These are phyloP conservation scores for Thalassarche chlororhynchos DNA, from an alignment of 2,113 vertebrate species.

Conservation along the genomic window DNA sequence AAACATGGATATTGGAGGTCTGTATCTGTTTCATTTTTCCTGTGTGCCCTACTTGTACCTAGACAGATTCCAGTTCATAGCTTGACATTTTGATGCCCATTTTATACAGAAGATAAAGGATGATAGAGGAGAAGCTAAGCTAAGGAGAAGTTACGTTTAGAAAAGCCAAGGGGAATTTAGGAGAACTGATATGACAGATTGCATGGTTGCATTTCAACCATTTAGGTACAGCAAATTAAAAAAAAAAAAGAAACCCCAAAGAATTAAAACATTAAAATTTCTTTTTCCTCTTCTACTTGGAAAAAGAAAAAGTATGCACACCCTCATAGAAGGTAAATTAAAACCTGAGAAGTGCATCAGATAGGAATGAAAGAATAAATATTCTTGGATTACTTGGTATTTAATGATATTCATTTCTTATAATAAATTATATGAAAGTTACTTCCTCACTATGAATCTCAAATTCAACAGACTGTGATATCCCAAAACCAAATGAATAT, in stretches of 20 bases:
- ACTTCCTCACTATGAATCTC: background rate
- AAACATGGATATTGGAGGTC: background rate
- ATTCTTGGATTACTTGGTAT: background rate
- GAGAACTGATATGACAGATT: background rate
- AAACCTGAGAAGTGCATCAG: background rate
- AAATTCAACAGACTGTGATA: background rate
- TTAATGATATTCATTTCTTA: background rate
- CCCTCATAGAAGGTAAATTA: background rate
- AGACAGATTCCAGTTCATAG: background rate
- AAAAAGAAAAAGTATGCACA: background rate
- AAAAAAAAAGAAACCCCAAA: background rate
- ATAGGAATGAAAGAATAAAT: background rate
- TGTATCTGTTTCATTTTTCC: background rate
- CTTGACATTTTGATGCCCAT: background rate
- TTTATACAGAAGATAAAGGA: background rate
- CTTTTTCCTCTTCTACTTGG: background rate
- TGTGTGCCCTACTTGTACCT: background rate
- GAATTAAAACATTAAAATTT: background rate
- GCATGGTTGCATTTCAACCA: background rate
- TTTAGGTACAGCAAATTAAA: background rate
- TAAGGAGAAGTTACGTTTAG: background rate
- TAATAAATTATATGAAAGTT: background rate
- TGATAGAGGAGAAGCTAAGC: background rate
- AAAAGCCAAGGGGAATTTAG: background rate
- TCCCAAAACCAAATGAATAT: background rate